Evolutionary conservation across 2,113 vertebrate genomes (phyloP).

Genomic region (Colistium nudipinnis): DNA sequence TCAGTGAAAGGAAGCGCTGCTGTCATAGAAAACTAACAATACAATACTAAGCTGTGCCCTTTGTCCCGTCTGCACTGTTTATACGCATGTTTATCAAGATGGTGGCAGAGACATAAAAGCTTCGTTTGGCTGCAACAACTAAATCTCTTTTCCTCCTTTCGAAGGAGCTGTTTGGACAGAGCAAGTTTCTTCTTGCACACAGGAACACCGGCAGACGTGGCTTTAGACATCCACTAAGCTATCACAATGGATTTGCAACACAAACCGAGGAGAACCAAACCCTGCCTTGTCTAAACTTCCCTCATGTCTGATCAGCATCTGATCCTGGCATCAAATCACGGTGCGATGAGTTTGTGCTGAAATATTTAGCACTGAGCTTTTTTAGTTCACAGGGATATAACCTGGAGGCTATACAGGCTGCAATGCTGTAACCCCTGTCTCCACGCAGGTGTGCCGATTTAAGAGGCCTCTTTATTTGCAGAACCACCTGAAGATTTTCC

Average conservation of each 20-base stretch:
- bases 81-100: conserved; percentile 67
- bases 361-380: conserved; percentile 45
- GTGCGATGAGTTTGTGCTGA: conserved; percentile 44
- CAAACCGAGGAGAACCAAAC: conserved; percentile 37
- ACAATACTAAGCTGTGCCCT: conserved; percentile 57
- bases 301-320: conserved; percentile 62
- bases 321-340: conserved; percentile 44
- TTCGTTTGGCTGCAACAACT: conserved; percentile 32
- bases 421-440: conserved; percentile 35
- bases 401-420: conserved; percentile 35
- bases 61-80: conserved; percentile 63
- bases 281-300: conserved; percentile 64
- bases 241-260: conserved; percentile 42
- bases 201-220: conserved; percentile 66
- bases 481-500: conserved; percentile 59
- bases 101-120: conserved; percentile 58
- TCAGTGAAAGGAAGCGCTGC: conserved; percentile 36
- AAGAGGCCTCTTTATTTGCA: conserved; percentile 69
- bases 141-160: conserved; percentile 45
- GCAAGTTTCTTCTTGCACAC: conserved; percentile 69
- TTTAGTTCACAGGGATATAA: conserved; percentile 32
- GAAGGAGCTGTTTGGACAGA: conserved; percentile 42
- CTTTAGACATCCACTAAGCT: conserved; percentile 43
- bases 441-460: conserved; percentile 67
- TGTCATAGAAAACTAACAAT: conserved; percentile 39